Base-by-base conservation (phyloP, 2,888 invertebrate species). In the Malacosoma neustria region DNA sequence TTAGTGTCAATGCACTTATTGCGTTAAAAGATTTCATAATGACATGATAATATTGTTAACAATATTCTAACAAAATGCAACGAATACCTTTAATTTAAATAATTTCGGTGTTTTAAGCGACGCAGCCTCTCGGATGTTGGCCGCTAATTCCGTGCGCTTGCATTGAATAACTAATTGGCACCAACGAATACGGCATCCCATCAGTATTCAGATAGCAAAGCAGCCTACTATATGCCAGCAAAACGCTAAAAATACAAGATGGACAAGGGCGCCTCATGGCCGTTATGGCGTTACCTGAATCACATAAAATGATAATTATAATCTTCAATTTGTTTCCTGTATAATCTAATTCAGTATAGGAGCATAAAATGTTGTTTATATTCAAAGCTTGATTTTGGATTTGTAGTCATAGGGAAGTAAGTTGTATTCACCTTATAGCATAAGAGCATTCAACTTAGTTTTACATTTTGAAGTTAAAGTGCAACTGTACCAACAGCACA, bases 221-320 rank as follows among this genome's bases (percentile, higher is more conserved):
- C 49, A 41, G 50, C 49, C 49, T 57, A 48, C 53, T 58, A 54
- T 56, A 54, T 58, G 62, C 61, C 66, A 70, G 65, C 68, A 73
- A 75, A 79, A 70, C 76, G 79, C 80, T 82, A 81, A 82, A 84
- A 81, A 82, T 82, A 81, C 65, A 58, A 71, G 60, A 63, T 53
- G 54, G 50, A 60, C 81, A 73, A 79, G 74, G 77, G 72, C 76
- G 66, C 42, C 54, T 67, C 77, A 81, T 70, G 80, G 79, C 54
- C 75, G 54, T 55, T 54, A 66, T 68, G 61, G 55, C 71, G 72
- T 75, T 72, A 73, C 71, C 66, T 62, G 63, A 67, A 71, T 68
- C 71, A 69, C 72, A 72, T 76, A 71, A 71, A 73, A 65, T 44
- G 38, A 38, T 51, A 42, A 51, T 59, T 46, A 56, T 54, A 51